Percentiles rank a stretch among this genome's conserved stretches.
These are phyloP conservation scores for Nephrocerus scutellatus DNA, from an alignment of 2,888 invertebrate genomes.

Conservation along the genomic window DNA sequence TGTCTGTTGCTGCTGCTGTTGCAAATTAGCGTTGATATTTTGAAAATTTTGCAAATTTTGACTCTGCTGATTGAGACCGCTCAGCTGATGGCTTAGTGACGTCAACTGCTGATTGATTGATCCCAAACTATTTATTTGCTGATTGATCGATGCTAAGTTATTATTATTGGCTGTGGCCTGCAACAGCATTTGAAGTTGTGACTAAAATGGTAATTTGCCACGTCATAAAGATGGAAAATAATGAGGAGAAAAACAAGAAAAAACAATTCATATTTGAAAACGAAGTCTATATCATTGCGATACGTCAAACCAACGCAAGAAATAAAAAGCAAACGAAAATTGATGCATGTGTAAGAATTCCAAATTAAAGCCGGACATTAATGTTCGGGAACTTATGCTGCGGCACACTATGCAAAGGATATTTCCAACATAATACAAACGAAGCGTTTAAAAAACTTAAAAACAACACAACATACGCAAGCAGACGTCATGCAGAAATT, in stretches of 20 bases:
- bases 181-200: constrained; percentile 43
- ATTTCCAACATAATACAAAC: too few species aligned
- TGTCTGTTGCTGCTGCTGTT: constrained; percentile 35
- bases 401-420: too few species aligned
- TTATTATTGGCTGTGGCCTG: constrained; percentile 45
- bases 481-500: too few species aligned
- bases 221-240: constrained; percentile 9
- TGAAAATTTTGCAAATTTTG: constrained; percentile 47
- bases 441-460: too few species aligned
- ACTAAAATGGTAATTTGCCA: constrained; percentile 26
- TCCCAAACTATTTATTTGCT: constrained; percentile 45
- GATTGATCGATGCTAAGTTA: constrained; percentile 45
- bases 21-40: constrained; percentile 29
- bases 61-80: constrained; percentile 46
- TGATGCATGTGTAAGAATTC: too few species aligned
- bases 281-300: too few species aligned
- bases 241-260: constrained; percentile 2
- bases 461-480: too few species aligned
- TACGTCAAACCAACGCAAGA: constrained; percentile 12
- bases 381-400: too few species aligned
- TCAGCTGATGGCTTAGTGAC: constrained; percentile 44
- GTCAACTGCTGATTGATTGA: constrained; percentile 46
- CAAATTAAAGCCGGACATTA: too few species aligned
- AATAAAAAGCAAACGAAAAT: too few species aligned
- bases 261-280: constrained; percentile 1